Evolutionary conservation across 2,888 invertebrate species (phyloP).

Genomic region (Nemapogon koenigi): DNA sequence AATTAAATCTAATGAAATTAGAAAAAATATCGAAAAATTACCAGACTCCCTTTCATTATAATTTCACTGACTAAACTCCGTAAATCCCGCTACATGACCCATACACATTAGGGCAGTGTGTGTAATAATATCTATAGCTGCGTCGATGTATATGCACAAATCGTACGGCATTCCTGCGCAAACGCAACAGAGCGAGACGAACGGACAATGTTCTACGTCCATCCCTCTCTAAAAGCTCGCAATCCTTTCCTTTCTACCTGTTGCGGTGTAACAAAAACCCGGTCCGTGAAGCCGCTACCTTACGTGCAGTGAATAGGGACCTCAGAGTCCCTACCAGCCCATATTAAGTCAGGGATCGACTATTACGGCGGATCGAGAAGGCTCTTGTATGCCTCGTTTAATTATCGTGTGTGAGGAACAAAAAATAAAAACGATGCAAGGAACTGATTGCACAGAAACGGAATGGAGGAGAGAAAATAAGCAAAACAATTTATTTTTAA

Average conservation of each 20-base stretch:
- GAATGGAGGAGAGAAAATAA: constrained; percentile 23
- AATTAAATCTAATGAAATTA: no score
- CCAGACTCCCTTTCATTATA: constrained; percentile 63
- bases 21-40: constrained; percentile 44
- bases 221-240: constrained; percentile 46
- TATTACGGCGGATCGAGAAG: constrained; percentile 4
- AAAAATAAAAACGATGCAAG: constrained; percentile 42
- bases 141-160: constrained; percentile 51
- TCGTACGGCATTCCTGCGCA: constrained; percentile 62
- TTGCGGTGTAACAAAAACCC: constrained; percentile 64
- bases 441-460: constrained; percentile 45
- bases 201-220: constrained; percentile 28
- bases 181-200: constrained; percentile 37
- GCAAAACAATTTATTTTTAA: no score
- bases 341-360: constrained; percentile 63
- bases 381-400: constrained; percentile 2
- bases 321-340: constrained; percentile 60
- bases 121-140: constrained; percentile 29
- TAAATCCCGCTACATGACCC: constrained; percentile 63
- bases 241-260: constrained; percentile 66
- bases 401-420: constrained; percentile 22
- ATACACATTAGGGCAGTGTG: constrained; percentile 64
- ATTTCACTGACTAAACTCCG: constrained; percentile 63
- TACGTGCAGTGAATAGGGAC: constrained; percentile 63
- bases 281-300: constrained; percentile 64